These are phyloP conservation scores for Coelinius sp. DNA, from an alignment of 2,888 invertebrate genomes.

Conservation along the genomic window DNA sequence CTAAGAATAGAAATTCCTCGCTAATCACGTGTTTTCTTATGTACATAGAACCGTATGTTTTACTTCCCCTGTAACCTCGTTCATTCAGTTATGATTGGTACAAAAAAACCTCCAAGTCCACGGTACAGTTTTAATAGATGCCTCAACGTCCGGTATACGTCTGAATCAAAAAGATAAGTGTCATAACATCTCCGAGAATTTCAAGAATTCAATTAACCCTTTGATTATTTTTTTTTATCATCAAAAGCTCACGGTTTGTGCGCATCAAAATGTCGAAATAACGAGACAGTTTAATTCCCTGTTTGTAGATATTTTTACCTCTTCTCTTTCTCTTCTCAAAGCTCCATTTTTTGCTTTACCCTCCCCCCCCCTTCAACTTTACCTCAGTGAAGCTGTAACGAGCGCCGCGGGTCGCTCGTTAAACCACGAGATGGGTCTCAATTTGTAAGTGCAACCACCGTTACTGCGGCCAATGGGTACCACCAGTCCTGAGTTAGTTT, in stretches of 20 bases:
- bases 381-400: slow-evolving; percentile 17
- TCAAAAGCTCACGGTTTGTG: background rate
- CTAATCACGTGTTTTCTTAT: no score
- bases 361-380: no score
- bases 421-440: slow-evolving; percentile 24
- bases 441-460: slow-evolving; percentile 18
- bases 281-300: slow-evolving; percentile 33
- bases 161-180: background rate
- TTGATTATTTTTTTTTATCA: background rate
- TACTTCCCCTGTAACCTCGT: background rate
- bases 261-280: slow-evolving; percentile 24
- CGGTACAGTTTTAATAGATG: background rate
- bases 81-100: background rate
- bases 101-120: background rate
- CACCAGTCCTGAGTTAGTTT: background rate
- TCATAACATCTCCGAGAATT: background rate
- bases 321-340: background rate
- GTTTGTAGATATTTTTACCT: slow-evolving; percentile 21
- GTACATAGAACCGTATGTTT: background rate
- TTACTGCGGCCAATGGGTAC: slow-evolving; percentile 12
- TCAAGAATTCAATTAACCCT: background rate
- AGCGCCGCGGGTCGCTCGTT: slow-evolving; percentile 24
- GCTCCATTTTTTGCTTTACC: slow-evolving; percentile 2
- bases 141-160: background rate
- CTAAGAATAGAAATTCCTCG: background rate